These are phyloP conservation scores for Otus scops DNA, from an alignment of 2,797 vertebrate genomes.

Conservation along the genomic window DNA sequence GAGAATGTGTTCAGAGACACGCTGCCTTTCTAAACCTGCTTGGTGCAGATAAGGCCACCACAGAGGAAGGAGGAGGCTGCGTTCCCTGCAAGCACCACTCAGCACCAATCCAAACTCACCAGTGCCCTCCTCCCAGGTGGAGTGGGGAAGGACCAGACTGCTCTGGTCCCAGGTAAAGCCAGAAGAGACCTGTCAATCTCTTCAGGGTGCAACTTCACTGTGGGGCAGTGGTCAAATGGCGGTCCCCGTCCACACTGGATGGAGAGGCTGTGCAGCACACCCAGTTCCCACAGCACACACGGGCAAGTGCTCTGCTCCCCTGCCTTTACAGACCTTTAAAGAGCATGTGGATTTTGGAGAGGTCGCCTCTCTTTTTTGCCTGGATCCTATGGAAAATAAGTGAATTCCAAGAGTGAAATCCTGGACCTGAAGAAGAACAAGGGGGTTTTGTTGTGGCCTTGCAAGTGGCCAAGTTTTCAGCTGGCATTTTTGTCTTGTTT, in stretches of 20 bases:
- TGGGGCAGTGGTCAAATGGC: not conserved
- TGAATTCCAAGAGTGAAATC: not conserved
- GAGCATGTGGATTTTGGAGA: not conserved
- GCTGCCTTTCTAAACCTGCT: not conserved
- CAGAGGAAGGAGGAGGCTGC: not conserved
- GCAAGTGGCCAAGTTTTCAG: not conserved
- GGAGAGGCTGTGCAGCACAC: not conserved
- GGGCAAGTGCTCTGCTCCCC: not conserved
- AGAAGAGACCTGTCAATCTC: not conserved
- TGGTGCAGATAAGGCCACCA: not conserved
- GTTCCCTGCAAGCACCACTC: not conserved
- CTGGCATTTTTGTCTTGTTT: not conserved
- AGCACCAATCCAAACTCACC: not conserved
- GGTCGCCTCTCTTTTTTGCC: not conserved
- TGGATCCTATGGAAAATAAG: not conserved
- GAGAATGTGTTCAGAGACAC: not conserved
- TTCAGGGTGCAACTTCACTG: not conserved
- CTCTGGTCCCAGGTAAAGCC: not conserved
- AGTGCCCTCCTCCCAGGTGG: not conserved
- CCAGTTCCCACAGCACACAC: rapidly evolving
- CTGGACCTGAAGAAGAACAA: not conserved
- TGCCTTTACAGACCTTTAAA: not conserved
- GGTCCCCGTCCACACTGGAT: not conserved
- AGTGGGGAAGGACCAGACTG: not conserved
- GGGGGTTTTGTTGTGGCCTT: not conserved